Conservation (phyloP, 2,888 invertebrate genomes). For the Stenchaetothrips biformis region DNA sequence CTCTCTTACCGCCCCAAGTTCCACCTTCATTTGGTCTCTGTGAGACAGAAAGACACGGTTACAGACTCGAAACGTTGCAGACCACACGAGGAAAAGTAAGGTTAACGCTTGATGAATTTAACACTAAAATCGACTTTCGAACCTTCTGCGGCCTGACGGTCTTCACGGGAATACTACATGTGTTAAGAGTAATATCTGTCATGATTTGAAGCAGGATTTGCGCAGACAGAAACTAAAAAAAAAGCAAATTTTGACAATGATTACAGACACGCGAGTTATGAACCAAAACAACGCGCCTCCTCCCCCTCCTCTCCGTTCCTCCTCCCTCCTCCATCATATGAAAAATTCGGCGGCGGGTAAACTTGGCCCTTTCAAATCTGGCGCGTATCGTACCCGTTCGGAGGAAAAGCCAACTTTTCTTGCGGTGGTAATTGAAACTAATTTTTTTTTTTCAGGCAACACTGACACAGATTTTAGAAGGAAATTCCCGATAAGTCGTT, state of each 20-base stretch:
- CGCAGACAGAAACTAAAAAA: neutral
- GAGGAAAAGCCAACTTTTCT: no score
- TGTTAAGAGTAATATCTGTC: neutral
- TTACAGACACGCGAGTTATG: neutral
- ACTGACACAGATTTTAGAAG: no score
- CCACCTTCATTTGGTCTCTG: neutral
- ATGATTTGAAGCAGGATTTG: neutral
- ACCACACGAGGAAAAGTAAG: neutral
- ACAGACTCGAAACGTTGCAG: neutral
- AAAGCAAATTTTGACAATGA: neutral
- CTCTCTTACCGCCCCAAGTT: neutral
- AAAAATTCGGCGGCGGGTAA: no score
- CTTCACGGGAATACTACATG: neutral
- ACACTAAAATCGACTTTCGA: neutral
- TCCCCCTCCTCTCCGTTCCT: neutral
- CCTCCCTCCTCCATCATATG: no score
- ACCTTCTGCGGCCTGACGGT: neutral
- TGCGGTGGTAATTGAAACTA: no score
- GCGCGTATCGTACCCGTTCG: no score
- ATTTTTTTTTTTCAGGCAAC: no score
- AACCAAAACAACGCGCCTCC: neutral
- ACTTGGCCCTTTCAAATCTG: no score
- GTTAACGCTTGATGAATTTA: neutral
- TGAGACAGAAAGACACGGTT: neutral
- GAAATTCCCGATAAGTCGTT: no score